These are phyloP conservation scores for Nyleta sp. DNA, from an alignment of 2,888 invertebrate species.

Conservation along the genomic window DNA sequence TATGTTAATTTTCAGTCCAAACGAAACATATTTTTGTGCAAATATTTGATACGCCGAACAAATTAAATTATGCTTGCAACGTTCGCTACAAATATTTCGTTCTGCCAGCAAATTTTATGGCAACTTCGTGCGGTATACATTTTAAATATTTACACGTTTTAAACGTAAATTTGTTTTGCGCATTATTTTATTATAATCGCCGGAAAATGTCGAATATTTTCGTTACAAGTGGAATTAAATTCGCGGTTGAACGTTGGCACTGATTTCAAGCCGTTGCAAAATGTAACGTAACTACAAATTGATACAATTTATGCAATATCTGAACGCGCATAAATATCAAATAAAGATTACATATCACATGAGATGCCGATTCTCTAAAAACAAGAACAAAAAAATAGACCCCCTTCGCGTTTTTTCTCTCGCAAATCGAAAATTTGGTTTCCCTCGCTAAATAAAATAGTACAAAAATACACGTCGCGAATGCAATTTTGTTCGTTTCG, in stretches of 20 bases:
- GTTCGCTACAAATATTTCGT: slow-evolving; percentile 15
- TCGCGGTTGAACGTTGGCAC: not conserved
- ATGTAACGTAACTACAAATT: too few relatives aligned
- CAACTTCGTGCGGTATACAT: not conserved
- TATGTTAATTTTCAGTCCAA: slow-evolving; percentile 4
- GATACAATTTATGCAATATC: too few relatives aligned
- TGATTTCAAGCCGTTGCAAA: too few relatives aligned
- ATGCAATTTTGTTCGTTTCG: not conserved
- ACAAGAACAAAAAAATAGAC: too few relatives aligned
- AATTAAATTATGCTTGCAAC: slow-evolving; percentile 24
- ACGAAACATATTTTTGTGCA: slow-evolving; percentile 17
- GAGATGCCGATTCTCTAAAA: too few relatives aligned
- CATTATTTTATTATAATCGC: not conserved
- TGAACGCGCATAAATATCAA: too few relatives aligned
- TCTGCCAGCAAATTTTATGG: slow-evolving; percentile 1
- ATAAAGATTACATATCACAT: too few relatives aligned
- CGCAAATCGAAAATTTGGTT: too few relatives aligned
- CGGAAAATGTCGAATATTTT: not conserved
- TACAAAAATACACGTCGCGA: too few relatives aligned
- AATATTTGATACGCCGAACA: slow-evolving; percentile 15
- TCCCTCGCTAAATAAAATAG: too few relatives aligned
- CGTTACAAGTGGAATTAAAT: not conserved
- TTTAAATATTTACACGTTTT: slow-evolving; percentile 5
- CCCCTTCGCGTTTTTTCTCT: too few relatives aligned
- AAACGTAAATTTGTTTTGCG: not conserved